Percentiles rank a stretch among this genome's conserved stretches.
These are phyloP conservation scores for Crotalus helleri DNA, from an alignment of 2,113 vertebrate species.

Conservation along the genomic window DNA sequence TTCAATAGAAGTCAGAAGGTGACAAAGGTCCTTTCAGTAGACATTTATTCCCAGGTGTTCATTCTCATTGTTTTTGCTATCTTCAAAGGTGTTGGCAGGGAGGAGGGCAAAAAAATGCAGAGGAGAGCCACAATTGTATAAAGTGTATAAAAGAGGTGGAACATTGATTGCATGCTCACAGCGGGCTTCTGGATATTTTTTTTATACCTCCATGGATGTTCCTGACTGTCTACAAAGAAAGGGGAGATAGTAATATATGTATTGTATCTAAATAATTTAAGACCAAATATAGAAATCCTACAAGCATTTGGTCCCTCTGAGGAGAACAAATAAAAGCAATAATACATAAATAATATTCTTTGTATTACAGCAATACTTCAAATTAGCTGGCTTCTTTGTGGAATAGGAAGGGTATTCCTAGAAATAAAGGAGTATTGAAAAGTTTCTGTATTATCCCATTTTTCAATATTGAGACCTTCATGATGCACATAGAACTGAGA, in stretches of 20 bases:
- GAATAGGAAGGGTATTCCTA: background rate
- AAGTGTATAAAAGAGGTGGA: background rate
- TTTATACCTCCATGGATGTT: background rate
- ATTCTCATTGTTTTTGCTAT: background rate
- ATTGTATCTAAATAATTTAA: no score
- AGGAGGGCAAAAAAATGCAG: background rate
- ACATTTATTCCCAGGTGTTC: background rate
- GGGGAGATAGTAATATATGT: background rate
- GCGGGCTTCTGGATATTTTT: background rate
- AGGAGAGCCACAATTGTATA: background rate
- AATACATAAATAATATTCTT: background rate
- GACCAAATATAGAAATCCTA: background rate
- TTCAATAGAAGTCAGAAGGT: background rate
- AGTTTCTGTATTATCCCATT: background rate
- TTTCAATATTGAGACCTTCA: no score
- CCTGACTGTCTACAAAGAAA: background rate
- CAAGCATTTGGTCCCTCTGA: background rate
- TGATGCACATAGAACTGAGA: background rate
- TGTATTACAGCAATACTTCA: background rate
- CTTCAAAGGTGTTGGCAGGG: background rate
- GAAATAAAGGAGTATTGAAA: background rate
- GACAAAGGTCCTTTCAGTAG: background rate
- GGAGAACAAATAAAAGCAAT: background rate
- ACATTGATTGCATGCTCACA: background rate
- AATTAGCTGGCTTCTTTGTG: background rate